phyloP scores from a whole-genome alignment of 2,113 vertebrate genomes.

The Cyanistes caeruleus region DNA sequence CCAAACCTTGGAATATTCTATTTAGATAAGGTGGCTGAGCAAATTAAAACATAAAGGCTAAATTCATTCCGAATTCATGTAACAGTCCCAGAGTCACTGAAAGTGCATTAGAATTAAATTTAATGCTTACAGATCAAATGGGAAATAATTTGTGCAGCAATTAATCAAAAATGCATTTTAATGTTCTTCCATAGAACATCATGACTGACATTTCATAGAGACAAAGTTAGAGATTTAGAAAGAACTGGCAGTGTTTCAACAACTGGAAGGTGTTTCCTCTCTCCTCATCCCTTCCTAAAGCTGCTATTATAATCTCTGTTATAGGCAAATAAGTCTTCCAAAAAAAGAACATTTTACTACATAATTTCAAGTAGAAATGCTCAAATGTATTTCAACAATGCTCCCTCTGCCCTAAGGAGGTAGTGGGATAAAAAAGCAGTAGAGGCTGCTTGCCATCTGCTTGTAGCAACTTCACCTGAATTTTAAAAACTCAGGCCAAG shows the following conservation, averaged over 20 bases:
- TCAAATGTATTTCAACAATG: neutral
- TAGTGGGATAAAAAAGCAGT: neutral
- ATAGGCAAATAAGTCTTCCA: neutral
- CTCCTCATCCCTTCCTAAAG: neutral
- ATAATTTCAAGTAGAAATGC: neutral
- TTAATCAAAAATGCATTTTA: constrained; percentile 38
- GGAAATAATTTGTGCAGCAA: constrained; percentile 39
- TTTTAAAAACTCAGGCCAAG: neutral
- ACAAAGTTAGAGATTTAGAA: neutral
- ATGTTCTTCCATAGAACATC: neutral
- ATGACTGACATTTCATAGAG: neutral
- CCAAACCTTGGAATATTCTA: constrained; percentile 7
- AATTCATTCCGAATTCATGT: neutral
- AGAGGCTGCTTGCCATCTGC: constrained; percentile 16
- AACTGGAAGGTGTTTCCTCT: neutral
- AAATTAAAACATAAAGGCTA: constrained; percentile 48
- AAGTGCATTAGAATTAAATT: constrained; percentile 30
- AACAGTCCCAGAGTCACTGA: constrained; percentile 8
- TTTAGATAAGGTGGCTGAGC: constrained; percentile 34
- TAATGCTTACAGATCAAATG: constrained; percentile 40
- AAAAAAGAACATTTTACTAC: neutral
- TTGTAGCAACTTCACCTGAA: neutral
- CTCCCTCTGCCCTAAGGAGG: neutral
- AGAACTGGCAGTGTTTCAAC: neutral
- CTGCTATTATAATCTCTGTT: neutral